Evolutionary conservation across 2,888 invertebrate species (phyloP).

Genomic region (Fragum whitleyi): DNA sequence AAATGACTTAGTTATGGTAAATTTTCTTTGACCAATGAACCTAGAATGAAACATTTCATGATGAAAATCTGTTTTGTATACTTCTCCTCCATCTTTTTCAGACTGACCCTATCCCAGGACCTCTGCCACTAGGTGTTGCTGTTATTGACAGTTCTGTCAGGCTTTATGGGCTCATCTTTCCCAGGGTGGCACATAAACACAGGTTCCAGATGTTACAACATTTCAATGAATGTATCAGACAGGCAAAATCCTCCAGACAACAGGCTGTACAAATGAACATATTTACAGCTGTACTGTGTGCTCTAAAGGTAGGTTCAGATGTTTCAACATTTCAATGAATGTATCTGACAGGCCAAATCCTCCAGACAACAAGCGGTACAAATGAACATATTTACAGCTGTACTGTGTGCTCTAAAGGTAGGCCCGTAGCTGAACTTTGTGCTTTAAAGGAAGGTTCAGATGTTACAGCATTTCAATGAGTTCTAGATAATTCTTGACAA

Average conservation of each 20-base stretch:
- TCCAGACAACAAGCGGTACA: conserved; percentile 96
- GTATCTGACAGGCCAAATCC: conserved; percentile 95
- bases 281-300: conserved; percentile 95
- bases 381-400: conserved; percentile 97
- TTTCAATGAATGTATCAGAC: conserved; percentile 95
- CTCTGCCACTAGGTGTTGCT: conserved; percentile 95
- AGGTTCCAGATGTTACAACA: conserved; percentile 98
- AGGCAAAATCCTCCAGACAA: conserved; percentile 95
- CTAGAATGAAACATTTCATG: too few relatives aligned
- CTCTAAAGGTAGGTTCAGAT: conserved; percentile 90
- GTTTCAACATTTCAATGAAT: conserved; percentile 98
- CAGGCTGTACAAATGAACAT: conserved; percentile 98
- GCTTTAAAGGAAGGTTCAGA: conserved; percentile 98
- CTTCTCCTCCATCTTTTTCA: conserved; percentile 52
- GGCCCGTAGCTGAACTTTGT: too few relatives aligned
- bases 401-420: conserved; percentile 93
- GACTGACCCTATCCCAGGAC: conserved; percentile 83
- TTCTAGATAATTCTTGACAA: conserved; percentile 92
- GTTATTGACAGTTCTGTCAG: conserved; percentile 97
- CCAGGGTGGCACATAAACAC: conserved; percentile 96
- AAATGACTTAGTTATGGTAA: too few relatives aligned
- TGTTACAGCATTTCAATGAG: conserved; percentile 99
- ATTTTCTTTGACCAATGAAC: too few relatives aligned
- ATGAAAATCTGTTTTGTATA: too few relatives aligned
- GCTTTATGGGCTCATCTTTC: conserved; percentile 97